Base-by-base conservation (phyloP, 1,140 invertebrate genomes). In the Cephus cinctus region DNA sequence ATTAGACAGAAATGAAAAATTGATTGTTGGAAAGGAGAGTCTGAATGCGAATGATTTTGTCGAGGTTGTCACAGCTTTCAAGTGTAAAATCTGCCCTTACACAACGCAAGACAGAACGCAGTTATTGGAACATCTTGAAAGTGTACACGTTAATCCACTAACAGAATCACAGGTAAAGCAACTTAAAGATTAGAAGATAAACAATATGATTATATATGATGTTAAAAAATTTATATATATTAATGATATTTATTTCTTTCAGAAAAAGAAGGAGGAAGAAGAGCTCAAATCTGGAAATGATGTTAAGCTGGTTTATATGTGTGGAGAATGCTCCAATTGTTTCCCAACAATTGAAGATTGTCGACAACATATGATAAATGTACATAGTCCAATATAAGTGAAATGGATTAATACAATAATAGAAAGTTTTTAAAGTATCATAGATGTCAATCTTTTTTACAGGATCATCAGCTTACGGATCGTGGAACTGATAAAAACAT, bases 281-380 rank as follows among this genome's bases (percentile, higher is more conserved):
- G 22, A 54, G 11, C 31, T 12, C 11, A 23, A 31, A 30, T 30
- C 6, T 27, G 30, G 38, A 19, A 57, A 68, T 43, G 62, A 67
- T 40, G 59, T 71, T 9, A 61, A 57, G 53, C 45, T 72, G 18
- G 36, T 73, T 27, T 78, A 77, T 41, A 77, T 80, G 47, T 80
- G 79, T 53, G 73, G 72, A 5, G 55, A 79, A 47, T 80, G 79
- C 53, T 65, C 75, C 14, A 72, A 71, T 5, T 73, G 75, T 23
- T 80, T 80, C 59, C 65, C 71, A 42, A 64, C 78, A 8, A 61
- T 73, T 39, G 77, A 79, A 50, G 72, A 70, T 50, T 71, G 79
- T 25, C 73, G 73, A 22, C 69, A 76, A 14, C 79, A 80, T 45
- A 76, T 80, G 73, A 77, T 80, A 49, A 68, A 69, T 40, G 78